phyloP scores from a whole-genome alignment of 2,888 invertebrate species.

The Parapristionchus giblindavisi region DNA sequence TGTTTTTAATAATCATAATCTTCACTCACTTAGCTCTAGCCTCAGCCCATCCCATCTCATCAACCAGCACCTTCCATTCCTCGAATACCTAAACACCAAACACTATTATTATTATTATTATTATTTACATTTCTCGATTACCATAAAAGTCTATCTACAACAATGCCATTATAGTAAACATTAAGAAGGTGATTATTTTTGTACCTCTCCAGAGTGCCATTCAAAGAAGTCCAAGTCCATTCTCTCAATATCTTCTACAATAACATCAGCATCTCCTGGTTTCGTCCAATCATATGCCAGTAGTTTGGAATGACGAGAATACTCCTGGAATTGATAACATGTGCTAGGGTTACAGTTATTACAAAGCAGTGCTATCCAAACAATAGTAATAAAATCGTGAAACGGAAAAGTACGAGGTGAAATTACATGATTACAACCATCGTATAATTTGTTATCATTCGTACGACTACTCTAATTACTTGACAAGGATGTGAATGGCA shows the following conservation, averaged over 20 bases:
- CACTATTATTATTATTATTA: not conserved
- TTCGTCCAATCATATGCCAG: constrained; percentile 88
- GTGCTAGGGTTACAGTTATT: not conserved
- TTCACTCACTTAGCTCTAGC: constrained; percentile 52
- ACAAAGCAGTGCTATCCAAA: not conserved
- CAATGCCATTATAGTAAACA: too few species aligned
- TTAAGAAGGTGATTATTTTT: not conserved
- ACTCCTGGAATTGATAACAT: constrained; percentile 71
- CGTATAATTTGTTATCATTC: too few species aligned
- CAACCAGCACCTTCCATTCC: constrained; percentile 60
- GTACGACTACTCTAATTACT: too few species aligned
- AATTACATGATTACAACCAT: too few species aligned
- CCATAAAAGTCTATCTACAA: too few species aligned
- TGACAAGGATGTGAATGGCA: too few species aligned
- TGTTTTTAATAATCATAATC: too few species aligned
- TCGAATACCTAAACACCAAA: constrained; percentile 48
- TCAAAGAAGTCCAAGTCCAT: constrained; percentile 69
- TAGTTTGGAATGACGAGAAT: constrained; percentile 78
- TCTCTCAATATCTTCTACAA: constrained; percentile 69
- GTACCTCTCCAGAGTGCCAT: constrained; percentile 66
- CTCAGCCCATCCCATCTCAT: constrained; percentile 61
- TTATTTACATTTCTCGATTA: too few species aligned
- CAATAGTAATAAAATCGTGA: too few species aligned
- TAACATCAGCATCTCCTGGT: constrained; percentile 62
- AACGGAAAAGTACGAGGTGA: too few species aligned